Evolutionary conservation across 2,888 invertebrate species (phyloP), one percentile per base, ranked within the genome.

Genomic region (Xestia xanthographa): DNA sequence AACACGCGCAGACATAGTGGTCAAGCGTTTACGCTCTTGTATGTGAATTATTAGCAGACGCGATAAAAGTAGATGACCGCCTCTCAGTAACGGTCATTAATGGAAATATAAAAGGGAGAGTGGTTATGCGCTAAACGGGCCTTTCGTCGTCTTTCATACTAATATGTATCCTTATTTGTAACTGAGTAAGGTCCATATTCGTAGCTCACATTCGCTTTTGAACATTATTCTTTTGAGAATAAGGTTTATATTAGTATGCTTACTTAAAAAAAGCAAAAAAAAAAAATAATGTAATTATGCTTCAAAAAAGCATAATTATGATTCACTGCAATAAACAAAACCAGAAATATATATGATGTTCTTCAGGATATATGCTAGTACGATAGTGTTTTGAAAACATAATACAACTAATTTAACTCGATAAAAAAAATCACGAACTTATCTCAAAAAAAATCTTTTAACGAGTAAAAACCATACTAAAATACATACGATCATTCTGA

Each of bases 1-100:
- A 58, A 48, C 63, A 56, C 43, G 58, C 53, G 60, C 68, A 56
- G 63, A 45, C 45, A 48, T 29, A 75, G 68, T 60, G 58, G 41
- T 50, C 58, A 53, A 69, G 50, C 50, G 65, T 65, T 75, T 11
- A 68, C 14, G 50, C 65, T 65, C 43, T 45, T 77, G 8, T 62
- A 5, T 60, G 43, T 38, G 9, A 66, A n/a, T 66, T 71, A 38
- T 63, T 48, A 26, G 11, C 60, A n/a, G 9, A 53, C 45, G 29
- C 48, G 66, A 66, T 58, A 62, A 53, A 60, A 73, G n/a, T 48
- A 48, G 29, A 26, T 53, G 63, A 43, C 63, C 34, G 11, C 22
- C 41, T 45, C 38, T 29, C 29, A 43, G n/a, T 53, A 50, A 48
- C 26, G 56, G 63, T n/a, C 48, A 50, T 20, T 65, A 43, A 56